Evolutionary conservation across 53 echinoderm and acorn worm species (phyloP).

Genomic region (Henricia sp.): DNA sequence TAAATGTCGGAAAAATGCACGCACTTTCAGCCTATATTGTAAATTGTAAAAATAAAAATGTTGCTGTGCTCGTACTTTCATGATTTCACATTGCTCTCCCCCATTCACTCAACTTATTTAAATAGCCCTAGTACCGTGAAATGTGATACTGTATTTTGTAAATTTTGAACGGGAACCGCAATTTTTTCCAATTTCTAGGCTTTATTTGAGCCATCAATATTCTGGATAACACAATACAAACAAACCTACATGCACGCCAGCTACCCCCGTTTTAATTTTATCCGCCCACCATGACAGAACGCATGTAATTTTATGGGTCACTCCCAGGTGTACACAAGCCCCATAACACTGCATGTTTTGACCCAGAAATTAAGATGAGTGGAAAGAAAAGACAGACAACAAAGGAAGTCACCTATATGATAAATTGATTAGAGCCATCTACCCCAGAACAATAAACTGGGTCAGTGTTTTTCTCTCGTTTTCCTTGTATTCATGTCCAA

Average conservation of each 20-base stretch:
- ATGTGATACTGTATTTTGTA: too few species aligned
- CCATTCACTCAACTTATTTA: too few species aligned
- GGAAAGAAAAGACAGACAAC: constrained; percentile 29
- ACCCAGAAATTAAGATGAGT: constrained; percentile 46
- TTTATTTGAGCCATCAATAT: too few species aligned
- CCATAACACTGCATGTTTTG: constrained; percentile 10
- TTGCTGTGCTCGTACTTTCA: too few species aligned
- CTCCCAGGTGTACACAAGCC: constrained; percentile 21
- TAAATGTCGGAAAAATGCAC: too few species aligned
- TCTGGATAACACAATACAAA: constrained; percentile 21
- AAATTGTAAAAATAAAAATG: too few species aligned
- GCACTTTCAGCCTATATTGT: too few species aligned
- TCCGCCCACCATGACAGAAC: neutral
- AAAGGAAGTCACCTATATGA: constrained; percentile 62
- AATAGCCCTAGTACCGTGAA: too few species aligned
- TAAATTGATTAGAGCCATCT: constrained; percentile 54
- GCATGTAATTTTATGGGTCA: constrained; percentile 17
- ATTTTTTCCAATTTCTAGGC: too few species aligned
- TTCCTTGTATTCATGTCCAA: neutral
- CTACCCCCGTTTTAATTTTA: neutral
- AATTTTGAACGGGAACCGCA: too few species aligned
- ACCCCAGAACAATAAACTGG: constrained; percentile 23
- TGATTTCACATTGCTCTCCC: too few species aligned
- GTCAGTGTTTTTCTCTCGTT: constrained; percentile 11
- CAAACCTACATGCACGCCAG: neutral